These are phyloP conservation scores for Psix sp. DNA, from an alignment of 1,140 invertebrate genomes.

Conservation along the genomic window DNA sequence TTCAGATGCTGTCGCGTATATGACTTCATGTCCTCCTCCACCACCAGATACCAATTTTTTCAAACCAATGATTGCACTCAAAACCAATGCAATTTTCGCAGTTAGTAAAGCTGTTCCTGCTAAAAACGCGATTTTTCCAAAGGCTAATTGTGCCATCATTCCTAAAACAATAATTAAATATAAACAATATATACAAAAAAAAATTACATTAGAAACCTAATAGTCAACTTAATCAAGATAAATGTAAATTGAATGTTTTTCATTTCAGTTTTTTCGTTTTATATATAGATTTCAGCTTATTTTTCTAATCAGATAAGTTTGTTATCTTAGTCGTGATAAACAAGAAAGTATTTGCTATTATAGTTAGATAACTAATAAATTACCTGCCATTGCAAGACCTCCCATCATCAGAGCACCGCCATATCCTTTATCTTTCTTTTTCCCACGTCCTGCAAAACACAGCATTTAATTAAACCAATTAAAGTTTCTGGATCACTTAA, in stretches of 20 bases:
- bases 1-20: constrained; percentile 77
- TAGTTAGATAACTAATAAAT: constrained; percentile 35
- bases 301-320: no score
- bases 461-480: constrained; percentile 43
- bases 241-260: background rate
- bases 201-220: background rate
- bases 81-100: constrained; percentile 82
- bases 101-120: constrained; percentile 83
- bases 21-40: constrained; percentile 79
- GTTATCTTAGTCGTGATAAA: no score
- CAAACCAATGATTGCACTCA: constrained; percentile 81
- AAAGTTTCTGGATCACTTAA: constrained; percentile 13
- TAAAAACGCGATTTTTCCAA: constrained; percentile 82
- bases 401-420: constrained; percentile 80
- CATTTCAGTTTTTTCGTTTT: background rate
- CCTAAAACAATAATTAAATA: constrained; percentile 58
- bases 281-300: no score
- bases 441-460: constrained; percentile 71
- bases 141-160: constrained; percentile 82
- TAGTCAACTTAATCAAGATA: background rate
- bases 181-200: background rate
- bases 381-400: constrained; percentile 81
- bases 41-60: constrained; percentile 79
- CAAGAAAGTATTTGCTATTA: no score
- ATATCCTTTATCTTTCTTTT: constrained; percentile 75